phyloP scores from a whole-genome alignment of 2,888 invertebrate species.

The Sericinus montela region DNA sequence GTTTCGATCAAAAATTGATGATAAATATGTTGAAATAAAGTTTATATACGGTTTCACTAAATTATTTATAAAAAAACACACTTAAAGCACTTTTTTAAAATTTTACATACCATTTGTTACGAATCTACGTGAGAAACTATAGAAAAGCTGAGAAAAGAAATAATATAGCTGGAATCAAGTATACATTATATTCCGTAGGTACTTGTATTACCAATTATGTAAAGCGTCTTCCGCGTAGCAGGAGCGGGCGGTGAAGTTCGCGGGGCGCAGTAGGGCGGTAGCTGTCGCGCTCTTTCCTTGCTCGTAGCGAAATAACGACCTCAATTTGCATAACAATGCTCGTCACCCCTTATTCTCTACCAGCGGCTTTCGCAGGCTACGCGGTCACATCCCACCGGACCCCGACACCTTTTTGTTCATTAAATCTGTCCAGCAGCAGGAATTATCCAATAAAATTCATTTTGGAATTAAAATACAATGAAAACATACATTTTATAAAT shows the following conservation, averaged over 20 bases:
- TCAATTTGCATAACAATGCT: conserved; percentile 79
- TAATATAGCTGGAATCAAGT: conserved; percentile 27
- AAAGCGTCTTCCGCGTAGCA: conserved; percentile 71
- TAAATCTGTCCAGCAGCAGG: conserved; percentile 50
- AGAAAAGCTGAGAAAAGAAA: conserved; percentile 9
- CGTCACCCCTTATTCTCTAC: conserved; percentile 75
- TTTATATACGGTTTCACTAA: too few species aligned
- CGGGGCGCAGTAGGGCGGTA: conserved; percentile 50
- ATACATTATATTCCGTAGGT: conserved; percentile 44
- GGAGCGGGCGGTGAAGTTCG: conserved; percentile 49
- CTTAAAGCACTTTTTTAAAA: too few species aligned
- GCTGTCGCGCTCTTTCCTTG: conserved; percentile 75
- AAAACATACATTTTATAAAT: conserved; percentile 24
- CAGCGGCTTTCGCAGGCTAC: conserved; percentile 70
- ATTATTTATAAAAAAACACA: too few species aligned
- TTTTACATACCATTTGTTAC: neutral
- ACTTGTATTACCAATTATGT: conserved; percentile 77
- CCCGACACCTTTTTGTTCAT: conserved; percentile 55
- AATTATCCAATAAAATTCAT: conserved; percentile 35
- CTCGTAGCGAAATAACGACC: conserved; percentile 78
- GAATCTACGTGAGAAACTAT: neutral
- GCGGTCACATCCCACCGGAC: conserved; percentile 63
- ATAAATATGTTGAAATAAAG: too few species aligned
- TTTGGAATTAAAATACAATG: conserved; percentile 30
- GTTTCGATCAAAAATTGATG: too few species aligned